These are phyloP conservation scores for Zophobas morio DNA, from an alignment of 1,140 invertebrate species.

Conservation along the genomic window DNA sequence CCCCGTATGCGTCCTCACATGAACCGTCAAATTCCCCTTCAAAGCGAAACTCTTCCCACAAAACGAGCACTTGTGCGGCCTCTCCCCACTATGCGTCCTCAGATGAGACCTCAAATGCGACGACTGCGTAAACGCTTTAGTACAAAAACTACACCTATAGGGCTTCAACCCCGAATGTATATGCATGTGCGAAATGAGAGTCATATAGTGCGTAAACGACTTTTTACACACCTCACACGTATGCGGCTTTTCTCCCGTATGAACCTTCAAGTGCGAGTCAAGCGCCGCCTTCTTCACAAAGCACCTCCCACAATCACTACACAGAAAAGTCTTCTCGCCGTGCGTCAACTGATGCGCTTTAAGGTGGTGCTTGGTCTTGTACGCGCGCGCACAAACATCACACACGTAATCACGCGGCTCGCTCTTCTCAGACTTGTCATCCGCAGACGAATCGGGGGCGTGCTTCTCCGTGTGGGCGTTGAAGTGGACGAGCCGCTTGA, in stretches of 20 bases:
- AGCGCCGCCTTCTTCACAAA: slow-evolving; percentile 53
- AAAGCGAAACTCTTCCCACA: slow-evolving; percentile 66
- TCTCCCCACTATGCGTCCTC: slow-evolving; percentile 61
- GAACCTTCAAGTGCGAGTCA: slow-evolving; percentile 49
- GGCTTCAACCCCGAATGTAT: slow-evolving; percentile 72
- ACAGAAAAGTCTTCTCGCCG: slow-evolving; percentile 70
- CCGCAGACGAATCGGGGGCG: no score
- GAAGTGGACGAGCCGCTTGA: no score
- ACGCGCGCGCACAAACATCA: no score
- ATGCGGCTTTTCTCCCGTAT: slow-evolving; percentile 37
- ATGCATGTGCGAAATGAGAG: slow-evolving; percentile 72
- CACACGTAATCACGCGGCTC: no score
- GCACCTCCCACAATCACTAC: slow-evolving; percentile 70
- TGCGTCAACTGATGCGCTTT: neutral
- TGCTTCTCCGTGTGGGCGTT: no score
- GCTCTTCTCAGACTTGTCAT: no score
- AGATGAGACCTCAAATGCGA: slow-evolving; percentile 59
- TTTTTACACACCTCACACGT: slow-evolving; percentile 15
- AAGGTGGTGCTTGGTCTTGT: neutral
- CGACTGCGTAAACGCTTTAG: slow-evolving; percentile 59
- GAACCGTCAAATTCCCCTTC: slow-evolving; percentile 67
- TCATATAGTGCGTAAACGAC: neutral
- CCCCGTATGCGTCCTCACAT: slow-evolving; percentile 64
- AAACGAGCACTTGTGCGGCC: slow-evolving; percentile 59
- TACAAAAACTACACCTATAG: slow-evolving; percentile 58